phyloP scores from a whole-genome alignment of 1,140 invertebrate species.

The Melipona quadrifasciata region DNA sequence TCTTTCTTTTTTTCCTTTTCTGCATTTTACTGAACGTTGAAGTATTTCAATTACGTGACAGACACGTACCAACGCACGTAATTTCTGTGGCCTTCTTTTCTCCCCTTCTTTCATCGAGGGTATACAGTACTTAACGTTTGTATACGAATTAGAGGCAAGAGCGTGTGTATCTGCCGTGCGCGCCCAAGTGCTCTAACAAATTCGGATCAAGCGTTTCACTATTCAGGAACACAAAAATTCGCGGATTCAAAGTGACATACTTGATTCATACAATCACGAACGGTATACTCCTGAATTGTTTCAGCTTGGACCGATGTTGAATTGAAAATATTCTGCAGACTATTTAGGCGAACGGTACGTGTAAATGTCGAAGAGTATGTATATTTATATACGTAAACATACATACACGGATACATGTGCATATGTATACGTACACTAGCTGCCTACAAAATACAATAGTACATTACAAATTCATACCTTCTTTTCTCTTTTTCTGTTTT shows the following conservation, averaged over 20 bases:
- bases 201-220: constrained; percentile 5
- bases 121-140: constrained; percentile 12
- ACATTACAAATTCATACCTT: constrained; percentile 72
- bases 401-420: constrained; percentile 61
- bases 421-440: constrained; percentile 72
- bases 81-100: neutral
- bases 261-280: neutral
- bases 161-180: constrained; percentile 24
- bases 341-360: constrained; percentile 55
- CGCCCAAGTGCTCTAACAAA: constrained; percentile 39
- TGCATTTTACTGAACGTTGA: constrained; percentile 14
- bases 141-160: constrained; percentile 35
- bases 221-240: constrained; percentile 1
- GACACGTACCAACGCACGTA: constrained; percentile 27
- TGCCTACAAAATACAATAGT: constrained; percentile 75
- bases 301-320: constrained; percentile 22
- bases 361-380: constrained; percentile 57
- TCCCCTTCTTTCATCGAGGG: neutral
- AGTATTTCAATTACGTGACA: constrained; percentile 11
- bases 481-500: constrained; percentile 32
- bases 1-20: neutral
- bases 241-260: neutral
- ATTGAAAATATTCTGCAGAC: constrained; percentile 60
- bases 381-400: constrained; percentile 65
- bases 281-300: neutral